A percentile compares a stretch with the other conserved stretches of the same genome.
phyloP scores from a whole-genome alignment of 2,888 invertebrate genomes.

The Apotomis betuletana region DNA sequence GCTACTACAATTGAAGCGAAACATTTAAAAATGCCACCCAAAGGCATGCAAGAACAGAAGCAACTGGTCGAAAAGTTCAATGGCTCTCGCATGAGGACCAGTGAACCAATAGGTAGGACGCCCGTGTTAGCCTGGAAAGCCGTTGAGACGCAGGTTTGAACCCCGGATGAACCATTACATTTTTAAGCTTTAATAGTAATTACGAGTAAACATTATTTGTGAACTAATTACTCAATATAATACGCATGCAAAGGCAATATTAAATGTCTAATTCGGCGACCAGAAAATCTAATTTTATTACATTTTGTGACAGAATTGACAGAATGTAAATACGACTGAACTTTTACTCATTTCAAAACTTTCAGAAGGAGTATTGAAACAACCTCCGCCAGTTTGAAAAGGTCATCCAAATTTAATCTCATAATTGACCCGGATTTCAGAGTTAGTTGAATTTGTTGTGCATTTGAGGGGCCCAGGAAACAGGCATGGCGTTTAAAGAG shows the following conservation, averaged over 20 bases:
- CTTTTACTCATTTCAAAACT: slow-evolving; percentile 33
- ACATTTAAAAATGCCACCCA: too few species aligned
- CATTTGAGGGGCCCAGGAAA: not conserved
- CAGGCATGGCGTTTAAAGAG: not conserved
- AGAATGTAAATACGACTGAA: slow-evolving; percentile 10
- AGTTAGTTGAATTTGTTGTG: slow-evolving; percentile 5
- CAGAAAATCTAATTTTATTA: slow-evolving; percentile 28
- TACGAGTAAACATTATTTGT: too few species aligned
- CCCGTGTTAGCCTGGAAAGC: too few species aligned
- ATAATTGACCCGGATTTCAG: slow-evolving; percentile 42
- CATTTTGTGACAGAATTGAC: slow-evolving; percentile 5
- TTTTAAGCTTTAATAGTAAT: too few species aligned
- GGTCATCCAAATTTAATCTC: slow-evolving; percentile 34
- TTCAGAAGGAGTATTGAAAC: slow-evolving; percentile 29
- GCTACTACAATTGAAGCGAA: too few species aligned
- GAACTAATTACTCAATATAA: not conserved
- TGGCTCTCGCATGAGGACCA: too few species aligned
- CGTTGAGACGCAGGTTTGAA: too few species aligned
- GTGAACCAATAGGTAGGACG: too few species aligned
- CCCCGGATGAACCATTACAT: too few species aligned
- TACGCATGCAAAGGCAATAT: not conserved
- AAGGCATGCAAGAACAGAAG: too few species aligned
- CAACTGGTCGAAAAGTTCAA: too few species aligned
- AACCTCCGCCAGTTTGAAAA: slow-evolving; percentile 28
- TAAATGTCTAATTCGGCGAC: slow-evolving; percentile 14